Evolutionary conservation across 64 coral and sea anemone species (phyloP), one percentile per base, ranked within the genome.

Genomic region (Astreopora myriophthalma): DNA sequence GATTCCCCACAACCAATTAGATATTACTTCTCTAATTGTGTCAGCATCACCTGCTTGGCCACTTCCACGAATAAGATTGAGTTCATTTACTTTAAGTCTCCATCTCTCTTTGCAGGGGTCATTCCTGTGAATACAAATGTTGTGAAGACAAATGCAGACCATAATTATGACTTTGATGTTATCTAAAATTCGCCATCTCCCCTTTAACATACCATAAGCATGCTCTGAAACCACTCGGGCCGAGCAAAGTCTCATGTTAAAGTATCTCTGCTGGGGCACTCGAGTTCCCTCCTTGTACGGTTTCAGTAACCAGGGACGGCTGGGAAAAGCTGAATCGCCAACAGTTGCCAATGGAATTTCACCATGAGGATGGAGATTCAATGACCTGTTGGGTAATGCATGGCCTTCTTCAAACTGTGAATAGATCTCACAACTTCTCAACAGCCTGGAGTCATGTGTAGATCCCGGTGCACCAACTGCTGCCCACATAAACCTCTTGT

Each of bases 131-230:
- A 92, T 92, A 26, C 90, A 92, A 3, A 86, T 1, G 34, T 92
- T 86, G 16, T 92, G 82, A 10, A 92, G 29, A 61, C 58, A 48
- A 25, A 92, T 92, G 37, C 90, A 92, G 30, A 36, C 51, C 90
- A 92, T 86, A 22, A 88, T 87, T 42, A 89, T 64, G 31, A 39
- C 48, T 37, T 35, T 22, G 28, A 70, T 36, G 75, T 17, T 39
- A 44, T 67, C 86, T 72, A 19, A 67, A 46, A 84, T 87, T 42
- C 60, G 88, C 92, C 22, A 87, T 76, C 34, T 89, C n/a, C 30
- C 93, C 93, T 89, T 76, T 84, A 23, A 77, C 86, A 89, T 89
- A 89, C 13, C 75, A 67, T 67, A 94, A 77, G 48, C 93, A 67
- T 25, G 93, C 87, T 24, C 77, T 20, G 42, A 78, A 75, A 48